Conservation (phyloP, 1,140 invertebrate species). For the Rhynchophorus ferrugineus region DNA sequence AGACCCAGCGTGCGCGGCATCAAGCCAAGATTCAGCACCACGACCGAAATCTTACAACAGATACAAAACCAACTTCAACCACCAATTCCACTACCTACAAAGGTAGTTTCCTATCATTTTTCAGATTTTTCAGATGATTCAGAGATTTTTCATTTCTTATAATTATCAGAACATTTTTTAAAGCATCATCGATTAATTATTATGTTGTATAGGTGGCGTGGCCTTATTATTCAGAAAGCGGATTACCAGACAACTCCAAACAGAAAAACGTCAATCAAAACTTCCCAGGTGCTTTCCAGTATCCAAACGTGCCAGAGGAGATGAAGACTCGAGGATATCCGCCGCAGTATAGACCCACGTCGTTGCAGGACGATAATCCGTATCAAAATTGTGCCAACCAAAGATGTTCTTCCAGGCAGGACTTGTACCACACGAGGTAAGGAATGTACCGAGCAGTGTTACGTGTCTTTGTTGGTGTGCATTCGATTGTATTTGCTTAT, state of each 20-base stretch:
- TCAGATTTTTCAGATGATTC: too few relatives aligned
- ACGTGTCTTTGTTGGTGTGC: too few relatives aligned
- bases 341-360: constrained; percentile 41
- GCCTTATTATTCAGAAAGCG: constrained; percentile 56
- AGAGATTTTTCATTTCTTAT: too few relatives aligned
- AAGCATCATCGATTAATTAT: not conserved
- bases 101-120: constrained; percentile 4
- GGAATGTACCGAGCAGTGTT: too few relatives aligned
- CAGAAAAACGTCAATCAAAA: constrained; percentile 30
- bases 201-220: constrained; percentile 40
- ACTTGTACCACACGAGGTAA: constrained; percentile 41
- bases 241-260: constrained; percentile 37
- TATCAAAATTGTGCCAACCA: constrained; percentile 49
- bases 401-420: constrained; percentile 36
- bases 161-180: too few relatives aligned
- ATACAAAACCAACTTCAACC: constrained; percentile 60
- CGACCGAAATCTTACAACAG: constrained; percentile 73
- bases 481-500: constrained; percentile 2
- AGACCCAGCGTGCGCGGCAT: constrained; percentile 75
- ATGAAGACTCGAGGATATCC: constrained; percentile 32
- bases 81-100: constrained; percentile 39
- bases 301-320: constrained; percentile 27
- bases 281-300: constrained; percentile 24
- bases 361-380: constrained; percentile 41
- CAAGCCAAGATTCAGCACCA: constrained; percentile 64